Conservation (phyloP, 2,113 vertebrate species). For the Numida meleagris region DNA sequence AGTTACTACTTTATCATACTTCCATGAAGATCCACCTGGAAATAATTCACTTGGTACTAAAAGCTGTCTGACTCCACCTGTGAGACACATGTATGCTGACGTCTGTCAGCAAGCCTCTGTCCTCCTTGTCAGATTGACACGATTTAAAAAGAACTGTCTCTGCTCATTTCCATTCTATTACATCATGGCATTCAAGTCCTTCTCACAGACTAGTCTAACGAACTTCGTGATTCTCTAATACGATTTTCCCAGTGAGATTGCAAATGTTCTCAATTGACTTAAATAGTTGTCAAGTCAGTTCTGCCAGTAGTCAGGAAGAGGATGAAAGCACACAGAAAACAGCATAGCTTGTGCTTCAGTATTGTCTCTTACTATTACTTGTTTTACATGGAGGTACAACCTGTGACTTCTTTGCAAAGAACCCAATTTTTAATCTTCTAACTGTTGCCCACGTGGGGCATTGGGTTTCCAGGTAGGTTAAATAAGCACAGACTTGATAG, state of each 20-base stretch:
- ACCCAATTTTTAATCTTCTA: neutral
- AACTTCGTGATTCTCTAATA: neutral
- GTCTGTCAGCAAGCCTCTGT: neutral
- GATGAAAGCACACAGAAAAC: neutral
- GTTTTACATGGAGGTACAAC: neutral
- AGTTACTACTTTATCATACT: no score
- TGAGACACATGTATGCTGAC: neutral
- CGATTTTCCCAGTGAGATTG: neutral
- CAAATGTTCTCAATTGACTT: neutral
- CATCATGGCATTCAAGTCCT: neutral
- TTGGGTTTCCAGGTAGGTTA: neutral
- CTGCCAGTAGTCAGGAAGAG: neutral
- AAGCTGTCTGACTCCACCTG: neutral
- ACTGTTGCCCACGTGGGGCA: neutral
- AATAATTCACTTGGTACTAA: neutral
- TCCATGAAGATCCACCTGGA: neutral
- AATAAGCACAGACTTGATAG: neutral
- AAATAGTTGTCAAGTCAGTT: neutral
- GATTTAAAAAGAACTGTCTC: neutral
- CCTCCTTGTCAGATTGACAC: neutral
- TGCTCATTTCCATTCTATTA: neutral
- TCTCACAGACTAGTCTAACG: neutral
- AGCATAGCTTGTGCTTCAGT: neutral
- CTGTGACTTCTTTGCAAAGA: neutral
- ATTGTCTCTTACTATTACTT: neutral